phyloP scores from a whole-genome alignment of 2,797 vertebrate genomes.

The Galaxias olidus region DNA sequence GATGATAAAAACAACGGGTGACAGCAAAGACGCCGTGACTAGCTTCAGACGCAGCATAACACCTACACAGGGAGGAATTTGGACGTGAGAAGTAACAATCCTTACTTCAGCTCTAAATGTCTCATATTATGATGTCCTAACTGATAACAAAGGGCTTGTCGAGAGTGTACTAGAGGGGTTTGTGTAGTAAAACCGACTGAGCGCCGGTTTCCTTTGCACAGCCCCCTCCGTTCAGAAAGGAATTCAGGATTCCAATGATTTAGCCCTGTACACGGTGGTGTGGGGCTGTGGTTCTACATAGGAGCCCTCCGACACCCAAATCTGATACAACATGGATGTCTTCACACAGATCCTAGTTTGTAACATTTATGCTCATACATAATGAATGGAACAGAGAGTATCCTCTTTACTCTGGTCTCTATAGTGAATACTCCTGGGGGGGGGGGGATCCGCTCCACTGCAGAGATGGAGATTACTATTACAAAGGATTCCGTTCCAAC shows the following conservation, averaged over 20 bases:
- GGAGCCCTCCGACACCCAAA: conserved; percentile 47
- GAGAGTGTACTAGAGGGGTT: conserved; percentile 30
- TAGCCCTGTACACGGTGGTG: conserved; percentile 36
- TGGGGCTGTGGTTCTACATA: conserved; percentile 38
- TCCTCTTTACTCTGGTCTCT: conserved; percentile 64
- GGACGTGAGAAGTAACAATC: conserved; percentile 13
- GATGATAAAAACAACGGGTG: conserved; percentile 36
- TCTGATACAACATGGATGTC: conserved; percentile 50
- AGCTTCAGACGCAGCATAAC: conserved; percentile 2
- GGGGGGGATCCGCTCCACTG: conserved; percentile 52
- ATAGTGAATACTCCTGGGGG: conserved; percentile 62
- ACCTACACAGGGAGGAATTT: neutral
- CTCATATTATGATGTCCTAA: conserved; percentile 14
- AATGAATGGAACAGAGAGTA: conserved; percentile 66
- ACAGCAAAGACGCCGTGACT: conserved; percentile 17
- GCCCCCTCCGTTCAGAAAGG: conserved; percentile 27
- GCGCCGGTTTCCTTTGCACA: conserved; percentile 15
- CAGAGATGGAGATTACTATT: conserved; percentile 49
- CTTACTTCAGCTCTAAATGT: neutral
- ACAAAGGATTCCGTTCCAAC: conserved; percentile 58
- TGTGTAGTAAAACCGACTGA: neutral
- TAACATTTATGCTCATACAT: conserved; percentile 78
- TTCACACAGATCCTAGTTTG: conserved; percentile 65
- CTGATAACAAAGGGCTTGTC: conserved; percentile 28
- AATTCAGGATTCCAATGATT: conserved; percentile 51